Evolutionary conservation across 2,888 invertebrate species (phyloP), one percentile per base, ranked within the genome.

Genomic region (Phorcus lineatus): DNA sequence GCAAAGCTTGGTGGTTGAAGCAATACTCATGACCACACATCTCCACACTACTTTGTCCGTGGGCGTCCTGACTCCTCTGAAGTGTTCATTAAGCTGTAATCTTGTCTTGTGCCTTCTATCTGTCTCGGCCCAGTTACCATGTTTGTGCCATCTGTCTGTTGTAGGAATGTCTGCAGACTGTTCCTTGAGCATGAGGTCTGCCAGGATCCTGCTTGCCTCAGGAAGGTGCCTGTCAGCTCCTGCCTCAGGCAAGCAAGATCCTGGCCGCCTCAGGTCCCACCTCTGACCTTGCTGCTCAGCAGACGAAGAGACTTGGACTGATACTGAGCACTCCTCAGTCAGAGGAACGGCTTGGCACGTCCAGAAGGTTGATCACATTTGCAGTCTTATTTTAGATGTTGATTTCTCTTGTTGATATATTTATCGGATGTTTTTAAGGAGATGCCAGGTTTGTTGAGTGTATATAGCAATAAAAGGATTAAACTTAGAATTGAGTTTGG

Each of bases 401-500:
- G 74, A 80, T 81, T 78, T 81, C 80, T 80, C 81, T 78, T 81
- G 78, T 81, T 81, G 81, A 81, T 57, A 78, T 81, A 81, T 81
- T 78, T 81, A 81, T 77, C 81, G 81, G 81, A 81, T 54, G 74
- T 81, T 81, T 80, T 80, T 55, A 76, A 78, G 55, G 74, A 78
- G 53, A 81, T 40, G 78, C 81, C 78, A 78, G 81, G 81, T 81
- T 81, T 81, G 81, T 78, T 81, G 81, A 80, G 80, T 81, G 78
- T 81, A 81, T 81, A 81, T 81, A 81, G 75, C 78, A 81, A 81
- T 81, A 81, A 81, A 81, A 75, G 75, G 62, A 80, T 66, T 36
- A 74, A 75, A 80, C 40, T 70, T 40, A 70, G 16, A 19, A 4
- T 24, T 13, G 17, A 40, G 17, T 36, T 70, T 70, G 70, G 36